Percentiles rank a stretch among this genome's conserved stretches.
Evolutionary conservation across 2,797 vertebrate genomes (phyloP).

Genomic region (Squalus acanthias): DNA sequence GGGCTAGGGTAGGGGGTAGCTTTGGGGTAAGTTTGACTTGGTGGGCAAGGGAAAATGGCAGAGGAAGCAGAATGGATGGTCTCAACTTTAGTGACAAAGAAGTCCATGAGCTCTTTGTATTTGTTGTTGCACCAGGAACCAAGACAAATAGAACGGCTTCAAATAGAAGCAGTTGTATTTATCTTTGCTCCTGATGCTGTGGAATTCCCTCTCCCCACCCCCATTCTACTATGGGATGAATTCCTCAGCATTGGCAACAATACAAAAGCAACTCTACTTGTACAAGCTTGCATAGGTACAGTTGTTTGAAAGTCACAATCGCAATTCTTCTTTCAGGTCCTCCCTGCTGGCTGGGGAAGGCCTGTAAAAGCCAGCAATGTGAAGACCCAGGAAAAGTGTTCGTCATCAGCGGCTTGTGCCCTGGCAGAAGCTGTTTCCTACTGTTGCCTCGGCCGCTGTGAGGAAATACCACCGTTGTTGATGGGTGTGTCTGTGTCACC

Average conservation of each 20-base stretch:
- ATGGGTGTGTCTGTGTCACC: neutral
- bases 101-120: no score
- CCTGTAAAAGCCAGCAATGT: neutral
- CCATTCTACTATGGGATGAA: neutral
- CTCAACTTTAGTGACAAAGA: no score
- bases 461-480: neutral
- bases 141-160: neutral
- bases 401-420: neutral
- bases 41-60: no score
- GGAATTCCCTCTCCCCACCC: neutral
- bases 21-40: no score
- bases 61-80: no score
- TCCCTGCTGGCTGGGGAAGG: no score
- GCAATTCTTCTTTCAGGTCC: neutral
- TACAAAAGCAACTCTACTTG: neutral
- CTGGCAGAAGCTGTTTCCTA: neutral
- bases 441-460: neutral
- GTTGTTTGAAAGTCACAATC: neutral
- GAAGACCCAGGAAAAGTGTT: neutral
- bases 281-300: neutral
- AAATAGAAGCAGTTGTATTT: neutral
- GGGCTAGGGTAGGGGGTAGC: no score
- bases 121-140: no score
- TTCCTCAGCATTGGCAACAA: neutral
- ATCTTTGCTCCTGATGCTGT: neutral